Percentiles rank a stretch among this genome's conserved stretches.
These are phyloP conservation scores for Acanthochromis polyacanthus DNA, from an alignment of 2,113 vertebrate species.

Conservation along the genomic window DNA sequence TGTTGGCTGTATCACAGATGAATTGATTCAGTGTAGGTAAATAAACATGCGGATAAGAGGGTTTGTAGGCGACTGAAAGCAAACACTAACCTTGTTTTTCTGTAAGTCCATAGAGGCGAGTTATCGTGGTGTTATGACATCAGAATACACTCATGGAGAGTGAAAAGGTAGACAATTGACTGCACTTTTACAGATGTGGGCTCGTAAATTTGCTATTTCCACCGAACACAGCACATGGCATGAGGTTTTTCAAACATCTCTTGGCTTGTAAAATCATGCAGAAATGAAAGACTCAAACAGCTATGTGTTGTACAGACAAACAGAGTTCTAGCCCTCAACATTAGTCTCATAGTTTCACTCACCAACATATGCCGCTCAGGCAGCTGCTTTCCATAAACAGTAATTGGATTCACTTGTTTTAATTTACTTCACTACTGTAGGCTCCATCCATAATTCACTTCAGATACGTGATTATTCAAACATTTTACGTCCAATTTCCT, in stretches of 20 bases:
- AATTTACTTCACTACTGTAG: slow-evolving; percentile 71
- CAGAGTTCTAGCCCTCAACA: slow-evolving; percentile 36
- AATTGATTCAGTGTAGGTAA: slow-evolving; percentile 79
- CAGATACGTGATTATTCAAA: slow-evolving; percentile 65
- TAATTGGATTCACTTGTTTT: slow-evolving; percentile 78
- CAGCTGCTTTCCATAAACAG: slow-evolving; percentile 78
- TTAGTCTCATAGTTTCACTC: slow-evolving; percentile 52
- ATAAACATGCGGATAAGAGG: slow-evolving; percentile 79
- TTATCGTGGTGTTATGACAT: slow-evolving; percentile 72
- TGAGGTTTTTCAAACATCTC: neutral
- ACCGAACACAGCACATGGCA: slow-evolving; percentile 25
- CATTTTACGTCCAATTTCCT: slow-evolving; percentile 66
- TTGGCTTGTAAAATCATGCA: slow-evolving; percentile 15
- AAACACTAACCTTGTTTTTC: slow-evolving; percentile 73
- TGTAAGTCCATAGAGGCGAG: slow-evolving; percentile 66
- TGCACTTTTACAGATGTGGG: slow-evolving; percentile 16
- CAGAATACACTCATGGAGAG: slow-evolving; percentile 41
- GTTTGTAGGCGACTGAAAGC: slow-evolving; percentile 64
- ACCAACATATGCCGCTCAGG: slow-evolving; percentile 39
- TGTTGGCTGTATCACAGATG: slow-evolving; percentile 74
- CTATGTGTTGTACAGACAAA: slow-evolving; percentile 26
- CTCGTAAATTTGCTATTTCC: slow-evolving; percentile 1
- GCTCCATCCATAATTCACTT: slow-evolving; percentile 66
- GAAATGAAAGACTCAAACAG: slow-evolving; percentile 24
- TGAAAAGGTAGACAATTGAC: slow-evolving; percentile 28